Evolutionary conservation across 2,888 invertebrate genomes (phyloP), one percentile per base, ranked within the genome.

Genomic region (Gastrophysa polygoni): DNA sequence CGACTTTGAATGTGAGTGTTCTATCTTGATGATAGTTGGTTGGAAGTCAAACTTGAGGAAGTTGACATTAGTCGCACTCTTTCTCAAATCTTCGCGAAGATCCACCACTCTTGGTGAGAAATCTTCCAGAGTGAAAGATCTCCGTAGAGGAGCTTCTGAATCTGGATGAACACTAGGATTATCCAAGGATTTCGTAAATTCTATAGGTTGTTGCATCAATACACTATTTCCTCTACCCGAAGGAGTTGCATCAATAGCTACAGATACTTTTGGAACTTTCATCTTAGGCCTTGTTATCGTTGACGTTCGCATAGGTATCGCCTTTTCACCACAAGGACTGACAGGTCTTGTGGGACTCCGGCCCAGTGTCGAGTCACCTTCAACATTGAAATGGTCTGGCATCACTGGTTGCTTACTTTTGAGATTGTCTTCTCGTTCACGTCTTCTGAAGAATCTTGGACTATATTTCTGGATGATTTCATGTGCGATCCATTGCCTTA

Each of bases 401-500:
- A 75, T 67, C n/a, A n/a, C n/a, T 51, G 73, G 59, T 75, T 74
- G 60, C 38, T 59, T 61, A 17, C 20, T 62, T 56, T 72, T 80
- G 47, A 77, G 51, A 63, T 63, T 78, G 73, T 52, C 43, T 56
- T 79, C 78, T 50, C 80, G 80, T 1, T 81, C 77, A 0, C 81
- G 80, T 67, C 86, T 87, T 68, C 88, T 82, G 14, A 89, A 76
- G 76, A 88, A 87, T 64, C 85, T 86, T 0, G 90, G 90, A 52
- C 90, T 89, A 73, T 88, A 89, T 76, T 89, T 86, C 70, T 89
- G 87, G 73, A 89, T 88, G 32, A 91, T 89, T 78, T 92, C 91
- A 68, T 91, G 89, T 0, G 91, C 88, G 71, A 94, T 93, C 94
- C 94, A 93, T 71, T 93, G 92, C 66, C 89, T 86, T 0, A 94